A percentile compares a stretch with the other conserved stretches of the same genome.
phyloP scores from a whole-genome alignment of 2,888 invertebrate species.

The Callosobruchus maculatus region DNA sequence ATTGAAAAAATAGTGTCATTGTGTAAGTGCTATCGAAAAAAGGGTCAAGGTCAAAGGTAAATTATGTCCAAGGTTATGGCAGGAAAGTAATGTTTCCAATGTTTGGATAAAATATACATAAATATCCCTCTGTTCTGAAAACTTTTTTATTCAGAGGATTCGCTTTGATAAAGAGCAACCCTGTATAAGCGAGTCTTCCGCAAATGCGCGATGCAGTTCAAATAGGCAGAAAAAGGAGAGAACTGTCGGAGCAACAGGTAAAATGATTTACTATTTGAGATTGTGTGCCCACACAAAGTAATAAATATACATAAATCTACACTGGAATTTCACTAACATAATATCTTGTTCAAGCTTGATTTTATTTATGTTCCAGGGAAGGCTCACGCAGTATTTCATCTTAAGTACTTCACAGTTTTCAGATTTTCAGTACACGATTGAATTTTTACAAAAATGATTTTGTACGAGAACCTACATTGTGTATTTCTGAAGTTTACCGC shows the following conservation, averaged over 20 bases:
- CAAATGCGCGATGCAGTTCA: not conserved
- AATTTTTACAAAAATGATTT: too few relatives aligned
- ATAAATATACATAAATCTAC: constrained; percentile 11
- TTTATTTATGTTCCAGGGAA: not conserved
- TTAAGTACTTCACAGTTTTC: not conserved
- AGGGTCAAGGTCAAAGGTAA: too few relatives aligned
- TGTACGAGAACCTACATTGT: too few relatives aligned
- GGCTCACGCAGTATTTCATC: not conserved
- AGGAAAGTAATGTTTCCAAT: too few relatives aligned
- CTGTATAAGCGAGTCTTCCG: not conserved
- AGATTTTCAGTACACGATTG: not conserved
- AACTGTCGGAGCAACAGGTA: not conserved
- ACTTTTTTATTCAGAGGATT: too few relatives aligned
- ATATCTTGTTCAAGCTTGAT: not conserved
- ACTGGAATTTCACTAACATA: constrained; percentile 5
- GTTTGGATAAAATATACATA: too few relatives aligned
- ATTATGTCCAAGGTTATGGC: too few relatives aligned
- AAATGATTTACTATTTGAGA: constrained; percentile 15
- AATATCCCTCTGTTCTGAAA: too few relatives aligned
- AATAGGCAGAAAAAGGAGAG: not conserved
- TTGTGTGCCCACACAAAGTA: constrained; percentile 9
- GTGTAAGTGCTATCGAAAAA: too few relatives aligned
- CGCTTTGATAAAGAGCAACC: not conserved
- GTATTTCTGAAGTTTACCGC: too few relatives aligned
- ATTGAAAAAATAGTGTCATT: too few relatives aligned